Base-by-base conservation (phyloP, 2,888 invertebrate species). In the Carterocephalus palaemon region DNA sequence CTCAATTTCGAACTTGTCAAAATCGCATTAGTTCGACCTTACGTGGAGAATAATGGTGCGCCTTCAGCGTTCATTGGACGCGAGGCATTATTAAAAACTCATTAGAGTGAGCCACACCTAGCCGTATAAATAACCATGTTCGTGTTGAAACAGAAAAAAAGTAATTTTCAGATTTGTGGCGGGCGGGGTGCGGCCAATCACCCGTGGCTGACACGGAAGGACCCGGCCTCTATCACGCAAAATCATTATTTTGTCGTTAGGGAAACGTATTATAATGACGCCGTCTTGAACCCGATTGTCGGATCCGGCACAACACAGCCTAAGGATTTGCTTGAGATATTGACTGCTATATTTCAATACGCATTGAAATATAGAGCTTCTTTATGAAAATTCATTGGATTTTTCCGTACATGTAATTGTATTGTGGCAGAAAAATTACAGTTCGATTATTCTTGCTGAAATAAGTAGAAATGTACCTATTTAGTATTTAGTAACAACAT, bases 241-340 rank as follows among this genome's bases (percentile, higher is more conserved):
- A 75, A 83, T 82, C 84, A 85, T 86, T 85, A 86, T 85, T 79
- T 83, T 71, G 76, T 85, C 84, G 78, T 85, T 85, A 85, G 74
- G 70, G 73, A 62, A 60, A 64, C 70, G 70, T 71, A 70, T 73
- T 75, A 75, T 74, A 67, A 63, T 66, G 62, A 43, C 29, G 43
- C 36, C 33, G 34, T 26, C 42, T 42, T 33, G 17, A 33, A 28
- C 34, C 26, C 29, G 28, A 41, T 31, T 17, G 23, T 20, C 9
- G 36, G 10, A 10, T n/a, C n/a, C n/a, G n/a, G 23, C 24, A 24
- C 22, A 23, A 45, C 29, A 36, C 16, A 19, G 24, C 32, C 26
- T 26, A 29, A n/a, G 26, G 37, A 45, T 45, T 45, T 45, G 13
- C 37, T 36, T 37, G 20, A 42, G 28, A 34, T 34, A 36, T 22